Evolutionary conservation across 2,888 invertebrate species (phyloP).

Genomic region (Lottia gigantea): DNA sequence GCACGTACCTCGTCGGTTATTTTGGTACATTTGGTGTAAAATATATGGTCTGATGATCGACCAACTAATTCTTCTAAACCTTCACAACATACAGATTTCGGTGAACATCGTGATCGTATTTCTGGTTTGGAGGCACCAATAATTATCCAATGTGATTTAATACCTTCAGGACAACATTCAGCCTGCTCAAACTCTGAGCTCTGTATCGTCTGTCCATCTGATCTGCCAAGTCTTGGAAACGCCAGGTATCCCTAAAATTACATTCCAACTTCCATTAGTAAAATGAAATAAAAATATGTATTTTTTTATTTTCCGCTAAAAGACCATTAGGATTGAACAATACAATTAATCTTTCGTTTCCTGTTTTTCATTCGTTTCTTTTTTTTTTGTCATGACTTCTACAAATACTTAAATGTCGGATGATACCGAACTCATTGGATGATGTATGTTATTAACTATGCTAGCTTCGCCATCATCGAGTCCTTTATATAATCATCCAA

Average conservation of each 20-base stretch:
- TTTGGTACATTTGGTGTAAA: neutral
- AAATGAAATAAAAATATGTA: no score
- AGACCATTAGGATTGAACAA: no score
- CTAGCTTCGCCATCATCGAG: no score
- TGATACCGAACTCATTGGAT: no score
- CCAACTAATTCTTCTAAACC: conserved; percentile 6
- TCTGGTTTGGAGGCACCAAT: neutral
- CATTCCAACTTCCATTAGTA: no score
- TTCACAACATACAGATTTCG: neutral
- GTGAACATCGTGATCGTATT: neutral
- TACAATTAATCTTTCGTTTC: no score
- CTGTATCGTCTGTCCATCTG: neutral
- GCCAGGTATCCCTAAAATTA: neutral
- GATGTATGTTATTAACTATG: no score
- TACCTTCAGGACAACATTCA: neutral
- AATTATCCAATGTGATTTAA: neutral
- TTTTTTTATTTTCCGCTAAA: no score
- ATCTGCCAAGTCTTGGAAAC: neutral
- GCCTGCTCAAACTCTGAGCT: neutral
- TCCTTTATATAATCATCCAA: no score
- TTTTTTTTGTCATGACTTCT: no score
- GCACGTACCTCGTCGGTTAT: neutral
- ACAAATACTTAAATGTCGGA: no score
- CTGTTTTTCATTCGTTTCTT: no score
- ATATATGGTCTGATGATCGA: neutral